These are phyloP conservation scores for Thaumetopoea pityocampa DNA, from an alignment of 1,140 invertebrate species.

Conservation along the genomic window DNA sequence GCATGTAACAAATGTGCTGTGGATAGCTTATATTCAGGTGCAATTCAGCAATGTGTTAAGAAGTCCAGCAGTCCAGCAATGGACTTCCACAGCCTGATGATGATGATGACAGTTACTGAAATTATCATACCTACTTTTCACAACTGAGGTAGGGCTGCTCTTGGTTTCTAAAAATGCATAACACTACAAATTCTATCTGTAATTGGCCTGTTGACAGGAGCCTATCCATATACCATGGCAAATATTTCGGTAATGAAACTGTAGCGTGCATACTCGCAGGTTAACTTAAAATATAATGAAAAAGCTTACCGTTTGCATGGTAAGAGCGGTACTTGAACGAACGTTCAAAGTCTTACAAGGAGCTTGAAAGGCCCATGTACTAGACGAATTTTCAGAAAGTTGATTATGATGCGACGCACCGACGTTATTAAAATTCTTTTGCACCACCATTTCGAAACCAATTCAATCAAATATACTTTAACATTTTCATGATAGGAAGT, in stretches of 20 bases:
- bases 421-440: constrained; percentile 55
- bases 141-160: too few species aligned
- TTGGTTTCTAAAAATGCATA: too few species aligned
- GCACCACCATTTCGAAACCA: constrained; percentile 59
- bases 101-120: too few species aligned
- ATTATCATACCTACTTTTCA: too few species aligned
- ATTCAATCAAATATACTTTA: constrained; percentile 3
- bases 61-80: too few species aligned
- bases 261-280: not conserved
- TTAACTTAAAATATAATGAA: not conserved
- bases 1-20: too few species aligned
- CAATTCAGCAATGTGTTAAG: too few species aligned
- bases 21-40: too few species aligned
- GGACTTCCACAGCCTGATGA: too few species aligned
- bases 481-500: constrained; percentile 7
- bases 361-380: constrained; percentile 53
- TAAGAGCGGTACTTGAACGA: constrained; percentile 31
- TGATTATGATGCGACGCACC: constrained; percentile 38
- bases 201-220: not conserved
- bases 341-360: constrained; percentile 41
- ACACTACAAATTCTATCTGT: not conserved
- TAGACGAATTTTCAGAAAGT: constrained; percentile 31
- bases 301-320: constrained; percentile 53
- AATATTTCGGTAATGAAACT: constrained; percentile 6
- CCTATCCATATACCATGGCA: not conserved